phyloP scores from a whole-genome alignment of 2,888 invertebrate genomes.

The Cantharis flavilabris region DNA sequence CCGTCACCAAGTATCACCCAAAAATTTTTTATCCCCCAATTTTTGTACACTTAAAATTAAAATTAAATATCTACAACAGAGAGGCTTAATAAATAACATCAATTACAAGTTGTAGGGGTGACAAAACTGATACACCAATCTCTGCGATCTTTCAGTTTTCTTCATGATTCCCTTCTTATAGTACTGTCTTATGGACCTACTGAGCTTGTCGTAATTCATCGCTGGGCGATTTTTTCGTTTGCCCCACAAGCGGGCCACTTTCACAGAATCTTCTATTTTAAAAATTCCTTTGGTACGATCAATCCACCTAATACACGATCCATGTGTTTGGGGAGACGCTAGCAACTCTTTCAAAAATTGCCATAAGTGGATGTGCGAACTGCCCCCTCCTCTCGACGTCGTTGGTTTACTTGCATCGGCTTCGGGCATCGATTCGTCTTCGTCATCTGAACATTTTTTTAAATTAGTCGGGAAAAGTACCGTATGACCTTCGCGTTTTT shows the following conservation, averaged over 20 bases:
- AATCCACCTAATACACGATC: slow-evolving; percentile 96
- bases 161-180: slow-evolving; percentile 99
- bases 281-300: slow-evolving; percentile 94
- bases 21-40: slow-evolving; percentile 12
- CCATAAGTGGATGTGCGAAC: slow-evolving; percentile 97
- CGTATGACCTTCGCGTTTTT: background rate
- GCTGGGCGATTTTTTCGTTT: slow-evolving; percentile 96
- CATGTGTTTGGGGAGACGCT: slow-evolving; percentile 84
- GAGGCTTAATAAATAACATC: background rate
- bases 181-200: slow-evolving; percentile 96
- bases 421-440: slow-evolving; percentile 50
- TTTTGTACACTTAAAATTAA: slow-evolving; percentile 24
- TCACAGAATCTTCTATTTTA: slow-evolving; percentile 98
- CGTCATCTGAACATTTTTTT: slow-evolving; percentile 56
- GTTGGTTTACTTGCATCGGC: slow-evolving; percentile 43
- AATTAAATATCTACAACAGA: slow-evolving; percentile 34
- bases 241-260: slow-evolving; percentile 98
- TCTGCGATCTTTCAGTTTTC: slow-evolving; percentile 96
- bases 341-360: slow-evolving; percentile 97
- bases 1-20: slow-evolving; percentile 37
- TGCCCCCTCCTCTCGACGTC: slow-evolving; percentile 52
- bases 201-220: slow-evolving; percentile 99
- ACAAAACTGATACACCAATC: slow-evolving; percentile 98
- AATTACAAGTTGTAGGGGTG: slow-evolving; percentile 86
- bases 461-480: background rate